A percentile compares a stretch with the other conserved stretches of the same genome.
phyloP scores from a whole-genome alignment of 2,113 vertebrate genomes.

The Papio anubis region DNA sequence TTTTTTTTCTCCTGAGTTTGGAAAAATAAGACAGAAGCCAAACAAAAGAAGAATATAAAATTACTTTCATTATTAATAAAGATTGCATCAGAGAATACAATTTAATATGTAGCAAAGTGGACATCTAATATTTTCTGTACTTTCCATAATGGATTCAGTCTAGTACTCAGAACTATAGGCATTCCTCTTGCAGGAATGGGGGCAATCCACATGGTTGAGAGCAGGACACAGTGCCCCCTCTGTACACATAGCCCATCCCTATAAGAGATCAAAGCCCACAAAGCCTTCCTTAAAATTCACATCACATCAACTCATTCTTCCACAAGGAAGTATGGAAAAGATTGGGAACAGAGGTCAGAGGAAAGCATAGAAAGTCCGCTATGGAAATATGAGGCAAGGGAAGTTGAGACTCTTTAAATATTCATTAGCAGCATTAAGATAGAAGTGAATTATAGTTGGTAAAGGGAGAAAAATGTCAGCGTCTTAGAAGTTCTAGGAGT shows the following conservation, averaged over 20 bases:
- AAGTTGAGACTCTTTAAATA: background rate
- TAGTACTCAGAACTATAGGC: background rate
- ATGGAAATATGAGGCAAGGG: background rate
- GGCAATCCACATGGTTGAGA: background rate
- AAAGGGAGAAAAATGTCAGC: background rate
- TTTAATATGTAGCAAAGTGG: background rate
- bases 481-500: background rate
- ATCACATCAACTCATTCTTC: background rate
- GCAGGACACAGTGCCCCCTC: background rate
- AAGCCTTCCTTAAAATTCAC: background rate
- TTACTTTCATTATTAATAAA: background rate
- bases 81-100: background rate
- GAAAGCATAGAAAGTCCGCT: background rate
- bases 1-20: background rate
- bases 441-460: background rate
- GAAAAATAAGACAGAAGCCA: slow-evolving; percentile 14
- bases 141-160: background rate
- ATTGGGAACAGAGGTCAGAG: background rate
- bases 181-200: background rate
- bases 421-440: background rate
- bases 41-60: background rate
- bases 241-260: background rate
- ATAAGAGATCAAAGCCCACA: background rate
- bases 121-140: background rate
- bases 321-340: background rate